These are phyloP conservation scores for Botia kubotai DNA, from an alignment of 2,797 vertebrate genomes.

Conservation along the genomic window DNA sequence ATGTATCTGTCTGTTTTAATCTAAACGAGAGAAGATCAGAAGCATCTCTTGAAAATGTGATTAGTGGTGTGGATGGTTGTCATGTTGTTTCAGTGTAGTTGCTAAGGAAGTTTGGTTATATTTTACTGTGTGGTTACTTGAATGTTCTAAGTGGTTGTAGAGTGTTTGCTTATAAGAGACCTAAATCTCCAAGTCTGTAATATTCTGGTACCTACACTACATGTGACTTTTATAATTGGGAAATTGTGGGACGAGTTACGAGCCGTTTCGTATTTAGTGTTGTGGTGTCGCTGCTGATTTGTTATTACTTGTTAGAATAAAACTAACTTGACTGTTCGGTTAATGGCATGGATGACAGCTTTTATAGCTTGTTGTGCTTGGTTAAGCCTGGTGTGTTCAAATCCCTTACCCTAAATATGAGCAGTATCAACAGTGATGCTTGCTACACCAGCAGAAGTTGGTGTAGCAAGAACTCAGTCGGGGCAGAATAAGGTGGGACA, in stretches of 20 bases:
- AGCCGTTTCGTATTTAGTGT: too few species aligned
- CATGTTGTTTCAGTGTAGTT: not conserved
- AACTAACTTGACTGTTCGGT: too few species aligned
- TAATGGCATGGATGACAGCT: too few species aligned
- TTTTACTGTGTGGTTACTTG: not conserved
- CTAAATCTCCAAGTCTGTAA: too few species aligned
- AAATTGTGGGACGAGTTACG: too few species aligned
- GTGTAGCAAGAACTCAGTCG: not conserved
- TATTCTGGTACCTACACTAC: too few species aligned
- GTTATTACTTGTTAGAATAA: not conserved
- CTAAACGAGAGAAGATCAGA: too few species aligned
- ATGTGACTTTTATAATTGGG: too few species aligned
- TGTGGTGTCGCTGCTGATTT: not conserved
- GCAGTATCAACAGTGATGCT: not conserved
- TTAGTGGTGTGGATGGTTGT: not conserved
- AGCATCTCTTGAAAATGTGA: not conserved
- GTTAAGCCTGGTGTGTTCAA: too few species aligned
- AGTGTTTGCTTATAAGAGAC: too few species aligned
- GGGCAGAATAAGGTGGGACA: constrained; percentile 21
- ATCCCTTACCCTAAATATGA: too few species aligned
- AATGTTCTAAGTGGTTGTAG: not conserved
- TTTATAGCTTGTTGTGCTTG: not conserved
- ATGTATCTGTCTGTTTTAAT: too few species aligned
- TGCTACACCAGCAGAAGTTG: not conserved
- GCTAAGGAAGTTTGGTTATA: not conserved